Percentiles rank a stretch among this genome's conserved stretches.
Evolutionary conservation across 2,113 vertebrate species (phyloP).

Genomic region (Psittacula cyanocephala): DNA sequence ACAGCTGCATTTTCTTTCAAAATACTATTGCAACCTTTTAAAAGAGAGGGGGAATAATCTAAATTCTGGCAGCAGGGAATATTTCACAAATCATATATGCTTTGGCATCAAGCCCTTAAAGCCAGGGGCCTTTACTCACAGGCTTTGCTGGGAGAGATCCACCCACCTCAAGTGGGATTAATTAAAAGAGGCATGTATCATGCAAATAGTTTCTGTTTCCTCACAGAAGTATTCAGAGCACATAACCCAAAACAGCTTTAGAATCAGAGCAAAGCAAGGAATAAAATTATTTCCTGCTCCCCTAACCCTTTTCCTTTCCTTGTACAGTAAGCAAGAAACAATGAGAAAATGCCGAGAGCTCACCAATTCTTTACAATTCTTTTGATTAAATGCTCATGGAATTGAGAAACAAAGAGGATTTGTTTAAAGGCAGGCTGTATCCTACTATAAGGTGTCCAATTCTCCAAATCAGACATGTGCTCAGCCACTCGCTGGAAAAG

Average conservation of each 20-base stretch:
- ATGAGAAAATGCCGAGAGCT: background rate
- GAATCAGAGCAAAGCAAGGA: constrained; percentile 42
- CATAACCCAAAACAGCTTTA: constrained; percentile 61
- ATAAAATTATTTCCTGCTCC: constrained; percentile 50
- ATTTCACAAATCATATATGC: constrained; percentile 56
- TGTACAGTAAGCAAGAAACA: background rate
- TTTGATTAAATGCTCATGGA: constrained; percentile 6
- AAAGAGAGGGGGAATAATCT: background rate
- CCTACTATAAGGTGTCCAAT: background rate
- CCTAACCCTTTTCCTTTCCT: constrained; percentile 12
- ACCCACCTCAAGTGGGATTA: constrained; percentile 68
- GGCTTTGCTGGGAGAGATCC: constrained; percentile 57
- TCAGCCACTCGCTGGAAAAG: background rate
- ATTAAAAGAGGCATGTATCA: constrained; percentile 64
- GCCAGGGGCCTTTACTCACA: constrained; percentile 45
- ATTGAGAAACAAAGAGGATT: background rate
- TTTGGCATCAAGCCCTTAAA: constrained; percentile 34
- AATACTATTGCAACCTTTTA: constrained; percentile 39
- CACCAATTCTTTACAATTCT: background rate
- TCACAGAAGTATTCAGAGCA: constrained; percentile 53
- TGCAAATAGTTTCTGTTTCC: constrained; percentile 60
- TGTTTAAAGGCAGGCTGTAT: background rate
- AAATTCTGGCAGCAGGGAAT: constrained; percentile 10
- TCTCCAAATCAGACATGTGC: background rate
- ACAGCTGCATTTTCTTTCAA: constrained; percentile 50